These are phyloP conservation scores for Caerostris darwini DNA, from an alignment of 1,140 invertebrate genomes.

Conservation along the genomic window DNA sequence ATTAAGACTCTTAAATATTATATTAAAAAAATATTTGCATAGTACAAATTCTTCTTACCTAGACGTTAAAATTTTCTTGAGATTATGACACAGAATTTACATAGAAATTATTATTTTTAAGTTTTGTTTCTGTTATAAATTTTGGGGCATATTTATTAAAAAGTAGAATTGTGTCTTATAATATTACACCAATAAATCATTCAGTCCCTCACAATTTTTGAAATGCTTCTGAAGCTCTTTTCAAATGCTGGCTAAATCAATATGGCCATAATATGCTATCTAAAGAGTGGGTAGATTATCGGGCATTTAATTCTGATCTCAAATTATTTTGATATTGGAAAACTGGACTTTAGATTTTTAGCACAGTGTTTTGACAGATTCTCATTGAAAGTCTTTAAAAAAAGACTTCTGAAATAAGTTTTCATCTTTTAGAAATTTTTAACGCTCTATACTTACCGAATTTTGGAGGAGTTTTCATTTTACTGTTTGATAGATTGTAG, in stretches of 20 bases:
- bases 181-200: too few species aligned
- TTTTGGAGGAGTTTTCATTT: conserved; percentile 27
- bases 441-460: conserved; percentile 6
- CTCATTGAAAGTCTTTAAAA: background rate
- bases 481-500: conserved; percentile 54
- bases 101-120: too few species aligned
- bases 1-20: too few species aligned
- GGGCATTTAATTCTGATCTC: background rate
- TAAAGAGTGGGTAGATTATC: background rate
- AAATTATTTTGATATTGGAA: background rate
- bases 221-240: background rate
- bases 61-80: too few species aligned
- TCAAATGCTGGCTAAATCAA: background rate
- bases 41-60: too few species aligned
- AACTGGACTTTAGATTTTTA: background rate
- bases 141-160: too few species aligned
- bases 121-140: too few species aligned
- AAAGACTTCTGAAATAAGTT: conserved; percentile 10
- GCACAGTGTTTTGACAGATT: conserved; percentile 18
- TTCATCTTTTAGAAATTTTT: conserved; percentile 5
- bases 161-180: too few species aligned
- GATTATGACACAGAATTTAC: too few species aligned
- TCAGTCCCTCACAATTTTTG: too few species aligned
- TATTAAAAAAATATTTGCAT: too few species aligned
- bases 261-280: background rate